Base-by-base conservation (phyloP, 2,888 invertebrate species). In the Drosophila peninsularis region DNA sequence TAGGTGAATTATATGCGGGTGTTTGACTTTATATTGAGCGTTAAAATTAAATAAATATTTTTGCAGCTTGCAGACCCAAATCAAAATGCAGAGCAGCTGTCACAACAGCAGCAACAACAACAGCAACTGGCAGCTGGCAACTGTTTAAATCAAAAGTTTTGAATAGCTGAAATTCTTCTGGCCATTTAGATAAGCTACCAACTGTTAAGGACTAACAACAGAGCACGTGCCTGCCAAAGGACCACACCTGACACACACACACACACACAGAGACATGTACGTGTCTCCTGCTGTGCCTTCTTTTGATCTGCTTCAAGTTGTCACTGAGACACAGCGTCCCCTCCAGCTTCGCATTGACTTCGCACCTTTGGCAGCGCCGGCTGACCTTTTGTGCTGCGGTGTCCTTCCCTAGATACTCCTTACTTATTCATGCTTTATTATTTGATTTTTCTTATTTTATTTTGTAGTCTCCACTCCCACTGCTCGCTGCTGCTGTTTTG, bases 1-100 rank as follows among this genome's bases (percentile, higher is more conserved):
- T 76, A 63, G 56, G 32, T 52, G 19, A 65, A 54, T 62, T 62
- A 71, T 60, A 44, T 47, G 5, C 36, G 45, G n/a, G 10, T 17
- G 19, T 11, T 21, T 27, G 41, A 45, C 21, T 55, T 63, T 42
- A 47, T 72, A 17, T 39, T 44, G 42, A 71, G 54, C 19, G 64
- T 68, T 73, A 32, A 81, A 75, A 87, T 76, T 78, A 79, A 69
- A 84, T 87, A 83, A 80, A 83, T 83, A 82, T 86, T 86, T 80
- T 66, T 71, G 44, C 50, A 42, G 27, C 7, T 13, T n/a, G 1
- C 45, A 55, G 52, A 85, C 80, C 83, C 85, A 82, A 79, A 88
- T 88, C 85, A 88, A 82, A 83, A 70, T 71, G 70, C 67, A 52
- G 62, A 75, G 42, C 79, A 78, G 79, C 78, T 78, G 77, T 63